Percentiles rank a stretch among this genome's conserved stretches.
phyloP scores from a whole-genome alignment of 2,888 invertebrate genomes.

The Aromia moschata region DNA sequence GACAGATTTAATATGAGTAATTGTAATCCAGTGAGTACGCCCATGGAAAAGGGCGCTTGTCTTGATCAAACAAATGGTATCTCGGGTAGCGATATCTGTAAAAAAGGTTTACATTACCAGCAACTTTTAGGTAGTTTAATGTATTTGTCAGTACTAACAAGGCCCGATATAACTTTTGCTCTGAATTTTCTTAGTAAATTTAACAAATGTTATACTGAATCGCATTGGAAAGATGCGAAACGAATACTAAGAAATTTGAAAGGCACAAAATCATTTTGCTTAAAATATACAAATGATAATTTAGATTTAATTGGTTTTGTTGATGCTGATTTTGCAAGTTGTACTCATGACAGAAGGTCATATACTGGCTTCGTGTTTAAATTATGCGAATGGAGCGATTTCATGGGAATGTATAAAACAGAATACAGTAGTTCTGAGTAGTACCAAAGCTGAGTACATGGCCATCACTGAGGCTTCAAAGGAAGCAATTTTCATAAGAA shows the following conservation, averaged over 20 bases:
- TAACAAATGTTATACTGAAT: constrained; percentile 27
- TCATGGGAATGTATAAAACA: constrained; percentile 50
- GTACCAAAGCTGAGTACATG: constrained; percentile 49
- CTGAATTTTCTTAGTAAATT: constrained; percentile 34
- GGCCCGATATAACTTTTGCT: constrained; percentile 34
- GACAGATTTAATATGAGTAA: constrained; percentile 30
- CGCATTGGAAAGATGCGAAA: constrained; percentile 33
- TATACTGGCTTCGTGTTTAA: constrained; percentile 49
- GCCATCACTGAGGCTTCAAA: constrained; percentile 42
- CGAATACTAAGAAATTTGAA: constrained; percentile 33
- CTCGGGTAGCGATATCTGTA: not conserved
- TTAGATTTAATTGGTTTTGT: constrained; percentile 31
- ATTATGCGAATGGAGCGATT: constrained; percentile 38
- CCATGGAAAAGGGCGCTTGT: constrained; percentile 30
- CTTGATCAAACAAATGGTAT: not conserved
- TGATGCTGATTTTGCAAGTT: constrained; percentile 39
- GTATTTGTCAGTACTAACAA: constrained; percentile 33
- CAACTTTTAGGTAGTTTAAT: constrained; percentile 32
- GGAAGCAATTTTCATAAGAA: constrained; percentile 41
- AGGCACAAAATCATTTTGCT: constrained; percentile 32
- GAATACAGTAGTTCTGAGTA: constrained; percentile 46
- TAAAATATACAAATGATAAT: constrained; percentile 30
- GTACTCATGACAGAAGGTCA: constrained; percentile 54
- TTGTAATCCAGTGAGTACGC: constrained; percentile 27
- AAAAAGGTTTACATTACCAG: no score